Evolutionary conservation across 2,113 vertebrate genomes (phyloP).

Genomic region (Clupea harengus): DNA sequence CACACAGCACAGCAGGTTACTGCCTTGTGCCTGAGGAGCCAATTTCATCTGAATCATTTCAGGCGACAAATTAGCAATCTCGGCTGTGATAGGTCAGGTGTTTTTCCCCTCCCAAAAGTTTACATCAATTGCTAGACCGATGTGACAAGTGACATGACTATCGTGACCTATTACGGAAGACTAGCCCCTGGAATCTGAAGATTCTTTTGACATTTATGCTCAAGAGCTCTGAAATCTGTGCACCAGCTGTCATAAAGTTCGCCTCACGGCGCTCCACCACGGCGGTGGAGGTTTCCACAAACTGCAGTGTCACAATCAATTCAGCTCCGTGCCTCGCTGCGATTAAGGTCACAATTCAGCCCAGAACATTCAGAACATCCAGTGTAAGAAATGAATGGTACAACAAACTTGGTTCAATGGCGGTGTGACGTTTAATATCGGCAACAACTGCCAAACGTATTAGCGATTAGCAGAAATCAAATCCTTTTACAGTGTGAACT

Average conservation of each 20-base stretch:
- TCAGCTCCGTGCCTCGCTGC: background rate
- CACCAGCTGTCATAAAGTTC: background rate
- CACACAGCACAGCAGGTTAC: background rate
- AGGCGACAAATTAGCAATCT: background rate
- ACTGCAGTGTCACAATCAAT: background rate
- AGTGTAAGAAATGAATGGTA: background rate
- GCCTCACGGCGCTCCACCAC: background rate
- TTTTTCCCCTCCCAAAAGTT: background rate
- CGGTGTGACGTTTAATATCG: background rate
- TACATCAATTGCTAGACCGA: background rate
- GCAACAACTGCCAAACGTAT: background rate
- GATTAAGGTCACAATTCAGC: background rate
- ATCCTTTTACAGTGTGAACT: background rate
- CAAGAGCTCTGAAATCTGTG: background rate
- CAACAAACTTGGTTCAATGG: background rate
- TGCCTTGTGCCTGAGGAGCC: background rate
- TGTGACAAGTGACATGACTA: conserved; percentile 18
- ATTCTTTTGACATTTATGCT: conserved; percentile 13
- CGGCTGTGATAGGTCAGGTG: background rate
- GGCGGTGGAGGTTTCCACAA: background rate
- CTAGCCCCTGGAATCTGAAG: background rate
- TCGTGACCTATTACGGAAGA: background rate
- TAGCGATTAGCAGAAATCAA: background rate
- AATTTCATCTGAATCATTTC: background rate
- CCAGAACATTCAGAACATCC: background rate